These are phyloP conservation scores for Clarias laeviceps DNA, from an alignment of 2,797 vertebrate species.

Conservation along the genomic window DNA sequence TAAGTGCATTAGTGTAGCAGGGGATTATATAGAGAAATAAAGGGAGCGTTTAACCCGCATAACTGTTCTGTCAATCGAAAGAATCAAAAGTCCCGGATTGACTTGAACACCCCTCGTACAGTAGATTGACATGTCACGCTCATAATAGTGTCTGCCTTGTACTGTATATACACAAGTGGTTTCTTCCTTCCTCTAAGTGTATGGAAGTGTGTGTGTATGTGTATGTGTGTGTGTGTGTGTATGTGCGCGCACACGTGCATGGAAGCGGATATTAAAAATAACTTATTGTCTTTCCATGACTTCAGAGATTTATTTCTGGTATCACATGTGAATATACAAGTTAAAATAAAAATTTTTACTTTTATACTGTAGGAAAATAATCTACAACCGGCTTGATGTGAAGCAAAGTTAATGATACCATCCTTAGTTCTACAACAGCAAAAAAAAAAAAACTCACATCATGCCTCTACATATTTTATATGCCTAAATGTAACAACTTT, in stretches of 20 bases:
- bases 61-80: no score
- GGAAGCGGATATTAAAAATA: background rate
- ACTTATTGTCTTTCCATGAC: background rate
- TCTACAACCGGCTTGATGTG: background rate
- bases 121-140: slow-evolving; percentile 18
- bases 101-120: no score
- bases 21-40: no score
- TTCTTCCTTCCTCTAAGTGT: slow-evolving; percentile 42
- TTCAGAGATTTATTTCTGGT: background rate
- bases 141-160: slow-evolving; percentile 6
- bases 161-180: slow-evolving; percentile 19
- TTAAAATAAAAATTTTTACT: background rate
- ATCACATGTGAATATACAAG: background rate
- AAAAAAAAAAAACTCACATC: background rate
- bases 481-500: background rate
- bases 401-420: background rate
- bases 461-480: background rate
- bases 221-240: background rate
- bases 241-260: background rate
- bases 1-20: no score
- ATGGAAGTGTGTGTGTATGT: slow-evolving; percentile 14
- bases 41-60: no score
- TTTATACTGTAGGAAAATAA: background rate
- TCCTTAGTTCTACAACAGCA: background rate
- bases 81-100: no score